Base-by-base conservation (phyloP, 1,140 invertebrate genomes). In the Pectinophora gossypiella region DNA sequence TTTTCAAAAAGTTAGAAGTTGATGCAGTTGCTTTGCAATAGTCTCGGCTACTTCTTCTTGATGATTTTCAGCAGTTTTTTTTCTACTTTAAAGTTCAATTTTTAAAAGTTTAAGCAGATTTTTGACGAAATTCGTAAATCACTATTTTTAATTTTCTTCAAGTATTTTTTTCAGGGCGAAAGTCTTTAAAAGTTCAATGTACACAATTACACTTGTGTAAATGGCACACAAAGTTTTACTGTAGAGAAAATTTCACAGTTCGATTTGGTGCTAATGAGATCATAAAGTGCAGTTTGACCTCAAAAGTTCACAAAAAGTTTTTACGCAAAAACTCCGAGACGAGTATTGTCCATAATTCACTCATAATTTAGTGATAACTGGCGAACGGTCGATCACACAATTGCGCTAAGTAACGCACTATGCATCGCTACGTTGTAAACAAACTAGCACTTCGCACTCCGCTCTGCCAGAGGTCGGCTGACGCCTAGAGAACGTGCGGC, bases 361-460 rank as follows among this genome's bases (percentile, higher is more conserved):
- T 78, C 68, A 75, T 63, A 73, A 76, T 72, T 76, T 56, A 74
- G 66, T 65, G 68, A 75, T 75, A 72, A 75, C 61, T 63, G 64
- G 65, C 66, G 69, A 60, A 67, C 76, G 75, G 70, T 75, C 79
- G 76, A 81, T 83, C 75, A 77, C 80, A 86, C 80, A 83, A 76
- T 72, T 67, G 68, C 73, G 67, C 65, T 67, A 70, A 82, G 68
- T 75, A 71, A 75, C 69, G 69, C 75, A 73, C 73, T 76, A 72
- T 80, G 80, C 82, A 85, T 75, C 73, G 72, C 66, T 65, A 53
- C 61, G 77, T 77, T 76, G 80, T 86, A 86, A 86, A 86, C 80
- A 84, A 80, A 78, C 70, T 71, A 63, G 62, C 65, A 79, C 64
- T 79, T 77, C 75, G 76, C 73, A 72, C 68, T 68, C 53, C 74